These are phyloP conservation scores for Atlantisia rogersi DNA, from an alignment of 2,113 vertebrate genomes.

Conservation along the genomic window DNA sequence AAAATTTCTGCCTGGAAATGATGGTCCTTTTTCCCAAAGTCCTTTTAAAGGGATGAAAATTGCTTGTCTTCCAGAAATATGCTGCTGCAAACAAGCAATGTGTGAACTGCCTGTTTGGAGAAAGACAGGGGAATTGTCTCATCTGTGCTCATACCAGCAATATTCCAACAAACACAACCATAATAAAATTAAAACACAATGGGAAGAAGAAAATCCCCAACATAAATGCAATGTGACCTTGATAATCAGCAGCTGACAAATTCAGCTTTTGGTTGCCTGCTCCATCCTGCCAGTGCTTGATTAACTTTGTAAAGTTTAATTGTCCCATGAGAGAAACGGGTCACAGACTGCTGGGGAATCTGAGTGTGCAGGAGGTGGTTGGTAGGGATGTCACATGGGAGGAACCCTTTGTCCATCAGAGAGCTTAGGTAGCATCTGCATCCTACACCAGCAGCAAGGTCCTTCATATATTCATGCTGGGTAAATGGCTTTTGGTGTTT, in stretches of 20 bases:
- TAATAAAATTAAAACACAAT: neutral
- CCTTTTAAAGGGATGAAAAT: conserved; percentile 20
- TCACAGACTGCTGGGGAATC: neutral
- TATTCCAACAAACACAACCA: neutral
- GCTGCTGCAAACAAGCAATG: neutral
- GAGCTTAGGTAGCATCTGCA: neutral
- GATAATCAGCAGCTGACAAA: neutral
- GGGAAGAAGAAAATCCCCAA: neutral
- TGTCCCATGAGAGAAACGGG: neutral
- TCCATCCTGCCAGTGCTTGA: neutral
- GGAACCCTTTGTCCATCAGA: neutral
- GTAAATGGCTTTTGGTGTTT: neutral
- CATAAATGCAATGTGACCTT: neutral
- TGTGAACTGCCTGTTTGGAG: neutral
- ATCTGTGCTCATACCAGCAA: neutral
- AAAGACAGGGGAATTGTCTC: neutral
- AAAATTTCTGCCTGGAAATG: conserved; percentile 53
- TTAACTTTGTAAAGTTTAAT: neutral
- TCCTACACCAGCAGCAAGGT: neutral
- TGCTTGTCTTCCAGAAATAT: neutral
- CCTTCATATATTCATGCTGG: neutral
- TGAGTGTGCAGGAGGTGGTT: neutral
- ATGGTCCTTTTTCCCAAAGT: conserved; percentile 15
- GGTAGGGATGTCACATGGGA: neutral
- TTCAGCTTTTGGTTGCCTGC: neutral